Base-by-base conservation (phyloP, 2,888 invertebrate genomes). In the Achlya flavicornis region DNA sequence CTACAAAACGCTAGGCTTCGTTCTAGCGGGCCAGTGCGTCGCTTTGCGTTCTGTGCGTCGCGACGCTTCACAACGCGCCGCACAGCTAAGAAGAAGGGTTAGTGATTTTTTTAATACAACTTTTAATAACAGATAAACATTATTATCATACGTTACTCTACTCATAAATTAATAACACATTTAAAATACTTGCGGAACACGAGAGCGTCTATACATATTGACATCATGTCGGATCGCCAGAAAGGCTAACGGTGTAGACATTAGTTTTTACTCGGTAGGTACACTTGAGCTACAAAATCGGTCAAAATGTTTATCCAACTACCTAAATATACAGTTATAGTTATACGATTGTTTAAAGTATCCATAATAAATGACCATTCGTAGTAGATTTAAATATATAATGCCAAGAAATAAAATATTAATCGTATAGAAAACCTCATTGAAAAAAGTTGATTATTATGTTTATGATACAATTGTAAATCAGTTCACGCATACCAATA, bases 111-210 rank as follows among this genome's bases (percentile, higher is more conserved):
- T 75, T 79, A 79, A 76, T 80, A 81, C 76, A 78, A 80, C 77
- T 77, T 76, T 74, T 74, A 53, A 75, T 79, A 83, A 82, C 74
- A 81, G 70, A 79, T 76, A 78, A 74, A 70, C 64, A 71, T 74
- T 76, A 79, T 73, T 72, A 69, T 79, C 81, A 83, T 69, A 80
- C 71, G 79, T 85, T 88, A 90, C 66, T 76, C 86, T 90, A 91
- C 72, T 81, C 83, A 90, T 90, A 91, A 90, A 90, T 90, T 89
- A 90, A 87, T 90, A 90, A 91, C 90, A 90, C 87, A 88, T 86
- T 84, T 78, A 84, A 91, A 91, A 91, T 91, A 91, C 90, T 89
- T 87, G 79, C 78, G 82, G 80, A 79, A 79, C 80, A 82, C 83
- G 80, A 78, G 78, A 81, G 75, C 80, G 16, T 53, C 19, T 53